Percentiles rank a stretch among this genome's conserved stretches.
These are phyloP conservation scores for Diloba caeruleocephala DNA, from an alignment of 2,888 invertebrate species.

Conservation along the genomic window DNA sequence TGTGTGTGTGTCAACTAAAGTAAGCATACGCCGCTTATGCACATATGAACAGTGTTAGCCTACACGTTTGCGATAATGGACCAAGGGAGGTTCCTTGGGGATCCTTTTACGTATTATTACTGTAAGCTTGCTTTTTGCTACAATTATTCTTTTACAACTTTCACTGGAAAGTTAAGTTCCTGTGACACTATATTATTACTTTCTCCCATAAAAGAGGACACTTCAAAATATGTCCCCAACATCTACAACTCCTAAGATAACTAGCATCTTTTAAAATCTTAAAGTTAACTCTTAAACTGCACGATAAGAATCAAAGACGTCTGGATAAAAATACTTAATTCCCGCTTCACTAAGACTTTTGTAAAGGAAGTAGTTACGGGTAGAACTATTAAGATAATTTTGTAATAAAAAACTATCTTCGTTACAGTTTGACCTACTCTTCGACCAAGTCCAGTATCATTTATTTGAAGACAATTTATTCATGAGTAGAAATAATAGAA, in stretches of 20 bases:
- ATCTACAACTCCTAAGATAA: neutral
- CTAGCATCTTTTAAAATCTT: neutral
- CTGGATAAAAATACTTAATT: constrained; percentile 16
- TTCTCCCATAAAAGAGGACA: too few species aligned
- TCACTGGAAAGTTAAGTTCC: too few species aligned
- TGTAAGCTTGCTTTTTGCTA: too few species aligned
- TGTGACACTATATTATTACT: too few species aligned
- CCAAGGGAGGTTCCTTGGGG: too few species aligned
- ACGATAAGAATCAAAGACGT: constrained; percentile 23
- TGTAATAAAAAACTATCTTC: constrained; percentile 29
- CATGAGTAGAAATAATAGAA: constrained; percentile 23
- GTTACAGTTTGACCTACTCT: constrained; percentile 25
- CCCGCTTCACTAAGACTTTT: neutral
- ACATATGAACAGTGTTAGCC: too few species aligned
- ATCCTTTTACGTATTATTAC: too few species aligned
- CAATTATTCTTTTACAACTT: too few species aligned
- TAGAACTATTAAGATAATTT: constrained; percentile 45
- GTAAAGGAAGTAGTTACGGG: constrained; percentile 18
- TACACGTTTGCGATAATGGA: too few species aligned
- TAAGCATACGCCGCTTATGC: too few species aligned
- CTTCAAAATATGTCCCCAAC: neutral
- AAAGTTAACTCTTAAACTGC: constrained; percentile 9
- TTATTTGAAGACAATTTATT: constrained; percentile 20
- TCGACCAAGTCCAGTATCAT: constrained; percentile 12
- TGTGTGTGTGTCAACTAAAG: too few species aligned